Percentiles rank a stretch among this genome's conserved stretches.
phyloP scores from a whole-genome alignment of 2,113 vertebrate species.

The Petroica traversi region DNA sequence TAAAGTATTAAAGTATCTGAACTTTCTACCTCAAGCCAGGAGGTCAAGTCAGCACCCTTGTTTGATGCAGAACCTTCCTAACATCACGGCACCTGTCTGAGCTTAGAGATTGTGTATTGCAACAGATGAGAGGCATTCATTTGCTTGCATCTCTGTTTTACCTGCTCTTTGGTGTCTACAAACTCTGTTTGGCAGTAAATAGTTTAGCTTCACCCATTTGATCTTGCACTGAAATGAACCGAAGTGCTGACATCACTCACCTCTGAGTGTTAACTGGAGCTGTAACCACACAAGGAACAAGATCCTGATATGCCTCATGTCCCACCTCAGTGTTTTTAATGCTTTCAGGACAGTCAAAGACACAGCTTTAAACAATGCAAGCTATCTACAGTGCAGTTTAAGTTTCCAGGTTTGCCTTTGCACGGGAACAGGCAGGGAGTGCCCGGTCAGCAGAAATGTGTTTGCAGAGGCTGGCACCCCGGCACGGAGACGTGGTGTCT shows the following conservation, averaged over 20 bases:
- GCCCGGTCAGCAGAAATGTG: not conserved
- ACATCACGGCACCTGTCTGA: not conserved
- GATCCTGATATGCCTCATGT: not conserved
- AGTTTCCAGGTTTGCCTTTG: not conserved
- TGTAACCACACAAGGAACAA: not conserved
- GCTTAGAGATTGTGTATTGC: not conserved
- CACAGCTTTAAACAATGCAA: not conserved
- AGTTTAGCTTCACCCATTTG: not conserved
- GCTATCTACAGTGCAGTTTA: not conserved
- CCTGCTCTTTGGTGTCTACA: not conserved
- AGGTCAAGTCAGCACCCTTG: not conserved
- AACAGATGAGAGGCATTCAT: not conserved
- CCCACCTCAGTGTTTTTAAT: not conserved
- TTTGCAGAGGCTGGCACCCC: not conserved
- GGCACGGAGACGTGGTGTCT: accelerated
- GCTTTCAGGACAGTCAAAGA: not conserved
- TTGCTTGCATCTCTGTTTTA: not conserved
- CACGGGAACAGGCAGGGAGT: not conserved
- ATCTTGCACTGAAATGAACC: not conserved
- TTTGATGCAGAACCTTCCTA: not conserved
- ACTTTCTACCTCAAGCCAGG: not conserved
- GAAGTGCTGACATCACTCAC: not conserved
- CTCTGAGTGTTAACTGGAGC: accelerated
- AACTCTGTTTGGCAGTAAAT: not conserved
- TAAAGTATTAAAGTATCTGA: not conserved